Conservation (phyloP, 2,113 vertebrate genomes). For the Onychorhynchus coronatus region DNA sequence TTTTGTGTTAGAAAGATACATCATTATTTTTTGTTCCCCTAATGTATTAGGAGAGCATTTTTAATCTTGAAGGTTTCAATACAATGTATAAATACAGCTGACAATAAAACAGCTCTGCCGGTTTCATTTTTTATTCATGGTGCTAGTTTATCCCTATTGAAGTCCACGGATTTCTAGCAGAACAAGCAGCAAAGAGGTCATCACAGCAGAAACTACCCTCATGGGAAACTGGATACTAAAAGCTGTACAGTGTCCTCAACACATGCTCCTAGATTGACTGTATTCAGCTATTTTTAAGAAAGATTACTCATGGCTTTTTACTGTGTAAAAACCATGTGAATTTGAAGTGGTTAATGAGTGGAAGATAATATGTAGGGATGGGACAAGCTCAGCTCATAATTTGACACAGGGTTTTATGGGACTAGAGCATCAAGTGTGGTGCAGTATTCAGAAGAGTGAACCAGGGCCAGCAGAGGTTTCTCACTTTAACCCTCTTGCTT, state of each 20-base stretch:
- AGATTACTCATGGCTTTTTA: background rate
- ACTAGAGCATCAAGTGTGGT: background rate
- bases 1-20: background rate
- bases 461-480: background rate
- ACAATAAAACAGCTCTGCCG: background rate
- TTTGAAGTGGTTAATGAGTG: background rate
- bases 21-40: accelerated
- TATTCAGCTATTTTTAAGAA: background rate
- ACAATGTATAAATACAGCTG: background rate
- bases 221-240: background rate
- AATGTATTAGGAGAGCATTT: background rate
- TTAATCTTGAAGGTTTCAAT: background rate
- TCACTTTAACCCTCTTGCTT: background rate
- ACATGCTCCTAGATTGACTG: background rate
- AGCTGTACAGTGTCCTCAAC: background rate
- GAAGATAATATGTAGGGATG: background rate
- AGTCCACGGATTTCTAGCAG: background rate
- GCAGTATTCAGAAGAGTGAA: background rate
- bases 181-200: background rate
- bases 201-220: background rate
- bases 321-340: background rate
- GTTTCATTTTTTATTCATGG: background rate
- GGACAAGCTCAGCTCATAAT: background rate
- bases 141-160: background rate
- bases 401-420: background rate